phyloP scores from a whole-genome alignment of 1,140 invertebrate species.

The Plutomurus gul region DNA sequence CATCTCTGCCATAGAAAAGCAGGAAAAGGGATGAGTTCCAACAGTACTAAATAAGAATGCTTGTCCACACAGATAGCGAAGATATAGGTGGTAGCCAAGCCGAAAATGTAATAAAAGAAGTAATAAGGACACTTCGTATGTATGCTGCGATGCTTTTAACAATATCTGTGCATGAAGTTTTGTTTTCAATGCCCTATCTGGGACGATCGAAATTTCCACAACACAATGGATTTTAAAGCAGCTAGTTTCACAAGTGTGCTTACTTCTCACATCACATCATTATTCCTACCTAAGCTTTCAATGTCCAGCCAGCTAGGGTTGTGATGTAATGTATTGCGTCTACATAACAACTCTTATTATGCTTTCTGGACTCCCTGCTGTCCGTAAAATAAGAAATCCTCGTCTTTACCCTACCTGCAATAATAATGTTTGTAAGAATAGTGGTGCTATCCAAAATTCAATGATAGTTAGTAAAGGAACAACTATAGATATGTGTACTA shows the following conservation, averaged over 20 bases:
- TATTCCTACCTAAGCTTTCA: background rate
- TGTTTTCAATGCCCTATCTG: background rate
- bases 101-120: background rate
- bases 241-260: background rate
- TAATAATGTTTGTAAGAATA: background rate
- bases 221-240: constrained; percentile 26
- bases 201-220: background rate
- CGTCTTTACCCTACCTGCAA: background rate
- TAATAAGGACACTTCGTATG: background rate
- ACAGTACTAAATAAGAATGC: no score
- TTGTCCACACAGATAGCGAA: background rate
- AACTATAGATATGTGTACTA: no score
- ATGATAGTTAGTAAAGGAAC: no score
- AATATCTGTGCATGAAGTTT: background rate
- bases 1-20: background rate
- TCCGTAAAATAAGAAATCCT: constrained; percentile 14
- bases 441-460: background rate
- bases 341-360: constrained; percentile 16
- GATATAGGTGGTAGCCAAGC: background rate
- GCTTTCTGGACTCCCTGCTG: constrained; percentile 24
- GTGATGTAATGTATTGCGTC: background rate
- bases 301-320: background rate
- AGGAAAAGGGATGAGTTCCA: background rate
- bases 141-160: background rate
- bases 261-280: background rate